Evolutionary conservation across 1,140 invertebrate genomes (phyloP).

Genomic region (Mercenaria mercenaria): DNA sequence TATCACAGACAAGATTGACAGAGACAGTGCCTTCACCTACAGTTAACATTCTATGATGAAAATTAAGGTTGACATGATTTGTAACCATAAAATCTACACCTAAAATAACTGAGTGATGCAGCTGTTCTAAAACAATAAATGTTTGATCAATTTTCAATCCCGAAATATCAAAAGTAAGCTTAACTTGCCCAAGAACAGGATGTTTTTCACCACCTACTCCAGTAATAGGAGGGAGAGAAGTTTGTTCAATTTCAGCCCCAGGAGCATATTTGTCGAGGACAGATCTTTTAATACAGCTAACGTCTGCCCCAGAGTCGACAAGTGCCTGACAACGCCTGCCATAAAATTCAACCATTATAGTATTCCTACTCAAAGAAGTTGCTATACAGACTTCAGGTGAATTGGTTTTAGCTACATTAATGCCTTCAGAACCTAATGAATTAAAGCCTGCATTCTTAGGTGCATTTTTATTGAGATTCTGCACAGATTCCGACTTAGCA

Average conservation of each 20-base stretch:
- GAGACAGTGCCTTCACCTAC: not conserved
- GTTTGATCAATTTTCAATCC: not conserved
- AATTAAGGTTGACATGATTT: slow-evolving; percentile 40
- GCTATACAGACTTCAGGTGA: slow-evolving; percentile 25
- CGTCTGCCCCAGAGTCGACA: slow-evolving; percentile 63
- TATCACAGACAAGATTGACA: not conserved
- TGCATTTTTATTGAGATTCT: no score
- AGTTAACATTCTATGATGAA: slow-evolving; percentile 19
- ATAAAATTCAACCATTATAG: slow-evolving; percentile 31
- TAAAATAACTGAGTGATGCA: slow-evolving; percentile 66
- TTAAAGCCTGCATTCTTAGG: no score
- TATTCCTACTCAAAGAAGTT: slow-evolving; percentile 37
- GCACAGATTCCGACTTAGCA: not conserved
- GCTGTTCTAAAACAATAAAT: slow-evolving; percentile 55
- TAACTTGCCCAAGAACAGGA: not conserved
- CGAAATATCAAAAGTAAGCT: not conserved
- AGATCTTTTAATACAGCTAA: slow-evolving; percentile 24
- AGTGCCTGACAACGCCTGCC: slow-evolving; percentile 23
- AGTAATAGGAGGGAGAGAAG: not conserved
- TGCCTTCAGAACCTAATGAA: no score
- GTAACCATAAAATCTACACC: slow-evolving; percentile 60
- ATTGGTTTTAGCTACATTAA: no score
- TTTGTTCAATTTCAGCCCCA: not conserved
- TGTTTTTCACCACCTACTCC: slow-evolving; percentile 26
- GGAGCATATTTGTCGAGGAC: not conserved